phyloP scores from a whole-genome alignment of 1,140 invertebrate species.

The Pantala flavescens region DNA sequence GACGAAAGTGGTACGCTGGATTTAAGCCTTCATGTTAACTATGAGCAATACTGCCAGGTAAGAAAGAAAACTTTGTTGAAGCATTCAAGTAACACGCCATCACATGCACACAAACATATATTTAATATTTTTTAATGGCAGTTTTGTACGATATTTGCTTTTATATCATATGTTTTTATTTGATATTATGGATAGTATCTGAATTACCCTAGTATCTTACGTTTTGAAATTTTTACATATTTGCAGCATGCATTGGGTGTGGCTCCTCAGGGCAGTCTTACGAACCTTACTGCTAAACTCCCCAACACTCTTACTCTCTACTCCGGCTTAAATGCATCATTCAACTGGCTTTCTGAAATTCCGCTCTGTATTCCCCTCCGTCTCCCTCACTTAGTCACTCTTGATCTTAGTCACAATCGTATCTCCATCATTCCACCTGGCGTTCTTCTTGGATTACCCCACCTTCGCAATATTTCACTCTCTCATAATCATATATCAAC shows the following conservation, averaged over 20 bases:
- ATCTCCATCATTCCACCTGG: background rate
- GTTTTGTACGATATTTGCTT: background rate
- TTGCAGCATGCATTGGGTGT: background rate
- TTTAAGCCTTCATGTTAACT: background rate
- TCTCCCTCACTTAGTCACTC: background rate
- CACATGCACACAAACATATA: background rate
- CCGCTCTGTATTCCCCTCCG: background rate
- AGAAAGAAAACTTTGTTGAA: background rate
- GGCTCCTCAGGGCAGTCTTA: background rate
- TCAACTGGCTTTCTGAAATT: background rate
- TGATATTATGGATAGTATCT: background rate
- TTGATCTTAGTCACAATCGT: background rate
- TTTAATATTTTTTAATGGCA: background rate
- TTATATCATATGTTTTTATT: background rate
- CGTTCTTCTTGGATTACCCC: background rate
- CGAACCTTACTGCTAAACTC: background rate
- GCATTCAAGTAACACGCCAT: no score
- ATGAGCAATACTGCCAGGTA: background rate
- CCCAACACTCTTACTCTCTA: background rate
- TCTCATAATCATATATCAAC: background rate
- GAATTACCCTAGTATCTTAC: no score
- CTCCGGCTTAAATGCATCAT: background rate
- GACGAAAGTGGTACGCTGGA: background rate
- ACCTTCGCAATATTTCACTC: background rate
- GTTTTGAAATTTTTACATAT: background rate